phyloP scores from a whole-genome alignment of 2,888 invertebrate species.

The Sarcophaga caerulescens region DNA sequence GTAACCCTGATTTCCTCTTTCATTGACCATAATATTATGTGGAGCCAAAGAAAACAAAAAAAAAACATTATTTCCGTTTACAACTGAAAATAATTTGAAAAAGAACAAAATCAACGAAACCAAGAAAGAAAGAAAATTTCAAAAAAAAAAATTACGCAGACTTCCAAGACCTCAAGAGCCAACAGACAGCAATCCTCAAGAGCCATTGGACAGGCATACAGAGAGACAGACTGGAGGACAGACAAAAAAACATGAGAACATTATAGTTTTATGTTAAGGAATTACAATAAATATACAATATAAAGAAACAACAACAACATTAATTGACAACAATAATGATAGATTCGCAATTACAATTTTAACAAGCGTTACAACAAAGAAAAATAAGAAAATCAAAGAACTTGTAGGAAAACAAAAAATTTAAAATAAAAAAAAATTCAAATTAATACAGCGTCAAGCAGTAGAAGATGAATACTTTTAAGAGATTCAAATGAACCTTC shows the following conservation, averaged over 20 bases:
- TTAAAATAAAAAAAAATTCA: too few relatives aligned
- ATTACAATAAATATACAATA: too few relatives aligned
- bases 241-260: slow-evolving; percentile 30
- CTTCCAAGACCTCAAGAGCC: slow-evolving; percentile 25
- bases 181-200: background rate
- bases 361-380: background rate
- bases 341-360: slow-evolving; percentile 53
- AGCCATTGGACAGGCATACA: background rate
- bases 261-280: background rate
- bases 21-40: slow-evolving; percentile 57
- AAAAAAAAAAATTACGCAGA: slow-evolving; percentile 16
- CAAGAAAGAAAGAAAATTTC: slow-evolving; percentile 2
- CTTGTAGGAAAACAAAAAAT: too few relatives aligned
- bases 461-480: too few relatives aligned
- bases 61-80: slow-evolving; percentile 56
- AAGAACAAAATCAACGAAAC: slow-evolving; percentile 24
- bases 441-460: too few relatives aligned
- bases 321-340: slow-evolving; percentile 25
- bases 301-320: slow-evolving; percentile 21
- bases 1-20: slow-evolving; percentile 69
- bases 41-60: background rate
- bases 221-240: background rate
- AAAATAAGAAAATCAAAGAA: too few relatives aligned
- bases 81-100: slow-evolving; percentile 42
- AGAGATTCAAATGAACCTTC: too few relatives aligned